Percentiles rank a stretch among this genome's conserved stretches.
Conservation (phyloP, 2,797 vertebrate genomes). For the Hoplostethus mediterraneus region DNA sequence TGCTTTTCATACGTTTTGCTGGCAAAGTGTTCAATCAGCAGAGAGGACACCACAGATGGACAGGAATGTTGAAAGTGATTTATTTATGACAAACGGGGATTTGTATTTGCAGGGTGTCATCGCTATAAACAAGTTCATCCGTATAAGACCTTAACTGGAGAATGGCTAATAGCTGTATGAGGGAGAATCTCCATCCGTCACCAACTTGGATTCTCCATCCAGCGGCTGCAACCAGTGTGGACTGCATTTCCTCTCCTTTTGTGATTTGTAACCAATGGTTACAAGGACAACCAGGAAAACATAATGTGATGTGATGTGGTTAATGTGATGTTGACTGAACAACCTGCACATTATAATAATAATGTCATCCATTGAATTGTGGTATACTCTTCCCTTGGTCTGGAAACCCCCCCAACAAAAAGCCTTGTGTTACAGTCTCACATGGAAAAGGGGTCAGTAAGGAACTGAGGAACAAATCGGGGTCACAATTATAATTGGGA, state of each 20-base stretch:
- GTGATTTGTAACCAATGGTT: constrained; percentile 45
- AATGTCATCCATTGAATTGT: background rate
- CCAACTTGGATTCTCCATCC: background rate
- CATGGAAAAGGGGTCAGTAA: constrained; percentile 12
- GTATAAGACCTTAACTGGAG: constrained; percentile 31
- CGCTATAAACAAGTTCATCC: constrained; percentile 61
- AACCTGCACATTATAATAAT: constrained; percentile 2
- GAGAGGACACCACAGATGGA: constrained; percentile 55
- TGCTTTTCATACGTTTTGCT: constrained; percentile 67
- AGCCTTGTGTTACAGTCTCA: constrained; percentile 8
- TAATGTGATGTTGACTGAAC: constrained; percentile 38
- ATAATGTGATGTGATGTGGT: constrained; percentile 11
- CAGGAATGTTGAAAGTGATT: constrained; percentile 61
- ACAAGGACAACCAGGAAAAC: constrained; percentile 32
- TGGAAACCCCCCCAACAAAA: background rate
- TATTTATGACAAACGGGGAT: constrained; percentile 57
- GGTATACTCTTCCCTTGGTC: constrained; percentile 12
- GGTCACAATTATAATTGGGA: too few species aligned
- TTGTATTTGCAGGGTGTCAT: constrained; percentile 53
- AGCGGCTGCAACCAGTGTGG: constrained; percentile 13
- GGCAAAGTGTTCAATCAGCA: constrained; percentile 59
- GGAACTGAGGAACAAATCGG: constrained; percentile 4
- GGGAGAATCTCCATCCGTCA: constrained; percentile 10
- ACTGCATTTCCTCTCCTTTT: constrained; percentile 10
- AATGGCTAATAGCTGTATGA: constrained; percentile 28